These are phyloP conservation scores for Pocillopora damicornis DNA, from an alignment of 64 coral and sea anemone species.

Conservation along the genomic window DNA sequence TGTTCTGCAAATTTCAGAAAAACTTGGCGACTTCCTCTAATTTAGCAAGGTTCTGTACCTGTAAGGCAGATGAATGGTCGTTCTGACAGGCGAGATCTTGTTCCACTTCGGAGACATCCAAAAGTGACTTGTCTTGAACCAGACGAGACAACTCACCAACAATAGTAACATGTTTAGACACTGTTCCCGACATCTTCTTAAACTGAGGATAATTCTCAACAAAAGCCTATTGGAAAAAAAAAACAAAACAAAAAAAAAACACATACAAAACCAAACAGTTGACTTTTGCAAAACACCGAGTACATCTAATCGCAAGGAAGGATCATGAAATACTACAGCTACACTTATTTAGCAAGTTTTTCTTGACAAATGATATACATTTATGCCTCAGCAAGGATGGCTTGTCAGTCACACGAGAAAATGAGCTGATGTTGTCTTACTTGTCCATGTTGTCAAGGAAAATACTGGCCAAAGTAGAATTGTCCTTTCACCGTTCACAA, in stretches of 20 bases:
- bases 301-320: no score
- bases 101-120: slow-evolving; percentile 93
- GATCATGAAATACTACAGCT: no score
- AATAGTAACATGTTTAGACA: slow-evolving; percentile 93
- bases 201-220: slow-evolving; percentile 99
- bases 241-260: not conserved
- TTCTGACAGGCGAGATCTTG: slow-evolving; percentile 94
- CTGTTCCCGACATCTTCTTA: slow-evolving; percentile 97
- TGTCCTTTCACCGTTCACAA: no score
- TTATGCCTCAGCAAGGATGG: no score
- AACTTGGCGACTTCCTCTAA: no score
- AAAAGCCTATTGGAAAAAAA: slow-evolving; percentile 56
- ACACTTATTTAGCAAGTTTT: no score
- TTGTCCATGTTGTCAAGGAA: no score
- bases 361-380: no score
- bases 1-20: no score
- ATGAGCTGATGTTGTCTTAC: no score
- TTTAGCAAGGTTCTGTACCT: slow-evolving; percentile 18
- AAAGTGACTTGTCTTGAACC: slow-evolving; percentile 61
- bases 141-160: slow-evolving; percentile 91
- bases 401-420: no score
- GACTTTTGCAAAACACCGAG: not conserved
- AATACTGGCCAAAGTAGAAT: no score
- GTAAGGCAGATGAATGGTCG: slow-evolving; percentile 60
- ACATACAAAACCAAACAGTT: not conserved